Conservation (phyloP, 1,140 invertebrate species). For the Myzus persicae region DNA sequence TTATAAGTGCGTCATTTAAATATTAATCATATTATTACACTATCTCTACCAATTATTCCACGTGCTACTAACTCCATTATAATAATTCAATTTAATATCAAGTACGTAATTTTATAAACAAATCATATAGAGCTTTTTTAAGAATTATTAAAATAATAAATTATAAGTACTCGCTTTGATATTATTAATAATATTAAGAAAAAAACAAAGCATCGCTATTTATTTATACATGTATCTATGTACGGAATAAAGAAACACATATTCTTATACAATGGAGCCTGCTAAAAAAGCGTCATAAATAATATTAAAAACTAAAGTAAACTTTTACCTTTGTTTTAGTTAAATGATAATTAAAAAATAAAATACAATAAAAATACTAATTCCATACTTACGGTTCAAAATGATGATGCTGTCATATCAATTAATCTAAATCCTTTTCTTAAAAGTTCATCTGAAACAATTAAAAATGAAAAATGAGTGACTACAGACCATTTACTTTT, state of each 20-base stretch:
- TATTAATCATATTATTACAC: neutral
- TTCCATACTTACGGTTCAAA: constrained; percentile 19
- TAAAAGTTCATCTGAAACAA: constrained; percentile 26
- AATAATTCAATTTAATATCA: neutral
- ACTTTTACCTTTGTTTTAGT: constrained; percentile 33
- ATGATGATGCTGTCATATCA: neutral
- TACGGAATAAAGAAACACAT: neutral
- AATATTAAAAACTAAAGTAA: constrained; percentile 30
- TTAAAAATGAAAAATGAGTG: neutral
- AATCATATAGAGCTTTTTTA: neutral
- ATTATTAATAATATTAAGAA: constrained; percentile 1
- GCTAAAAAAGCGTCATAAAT: constrained; percentile 31
- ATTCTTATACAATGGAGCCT: neutral
- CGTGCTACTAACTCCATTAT: neutral
- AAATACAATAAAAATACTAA: neutral
- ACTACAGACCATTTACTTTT: neutral
- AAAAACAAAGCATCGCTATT: constrained; percentile 4
- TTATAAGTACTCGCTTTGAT: neutral
- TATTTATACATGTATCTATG: neutral
- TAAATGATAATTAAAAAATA: constrained; percentile 31
- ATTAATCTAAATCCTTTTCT: constrained; percentile 41
- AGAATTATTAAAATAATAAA: neutral
- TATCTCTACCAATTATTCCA: neutral
- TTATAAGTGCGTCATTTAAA: neutral
- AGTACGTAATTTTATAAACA: neutral